Conservation (phyloP, 2,113 vertebrate species). For the Sceloporus tristichus region DNA sequence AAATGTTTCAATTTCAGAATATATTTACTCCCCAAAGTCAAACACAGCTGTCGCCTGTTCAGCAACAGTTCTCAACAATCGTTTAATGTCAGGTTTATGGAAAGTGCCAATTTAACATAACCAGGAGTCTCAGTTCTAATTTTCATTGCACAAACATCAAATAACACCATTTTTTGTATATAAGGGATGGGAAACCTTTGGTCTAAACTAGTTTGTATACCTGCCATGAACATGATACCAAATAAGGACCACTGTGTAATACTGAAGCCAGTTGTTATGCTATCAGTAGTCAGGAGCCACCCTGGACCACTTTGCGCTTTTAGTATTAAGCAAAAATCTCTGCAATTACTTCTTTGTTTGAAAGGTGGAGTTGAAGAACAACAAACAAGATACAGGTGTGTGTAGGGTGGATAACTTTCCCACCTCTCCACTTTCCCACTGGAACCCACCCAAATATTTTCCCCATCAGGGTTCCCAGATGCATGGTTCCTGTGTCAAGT, state of each 20-base stretch:
- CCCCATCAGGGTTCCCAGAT: background rate
- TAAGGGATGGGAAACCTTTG: background rate
- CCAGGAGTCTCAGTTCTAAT: background rate
- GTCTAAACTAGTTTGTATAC: background rate
- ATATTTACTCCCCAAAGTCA: background rate
- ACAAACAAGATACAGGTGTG: background rate
- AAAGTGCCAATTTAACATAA: background rate
- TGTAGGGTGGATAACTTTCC: background rate
- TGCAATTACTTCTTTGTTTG: background rate
- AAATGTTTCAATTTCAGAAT: background rate
- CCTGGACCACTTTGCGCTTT: background rate
- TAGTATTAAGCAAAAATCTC: background rate
- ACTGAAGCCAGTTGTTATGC: background rate
- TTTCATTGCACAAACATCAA: background rate
- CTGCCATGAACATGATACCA: background rate
- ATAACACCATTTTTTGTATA: background rate
- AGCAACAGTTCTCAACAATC: background rate
- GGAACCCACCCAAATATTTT: background rate
- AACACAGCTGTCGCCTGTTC: background rate
- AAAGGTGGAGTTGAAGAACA: background rate
- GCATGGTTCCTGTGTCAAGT: background rate
- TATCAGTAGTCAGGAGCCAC: background rate
- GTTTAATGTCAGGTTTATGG: background rate
- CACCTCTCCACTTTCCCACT: background rate
- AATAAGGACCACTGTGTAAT: background rate